phyloP scores from a whole-genome alignment of 1,140 invertebrate species.

The Anastatus disparis region DNA sequence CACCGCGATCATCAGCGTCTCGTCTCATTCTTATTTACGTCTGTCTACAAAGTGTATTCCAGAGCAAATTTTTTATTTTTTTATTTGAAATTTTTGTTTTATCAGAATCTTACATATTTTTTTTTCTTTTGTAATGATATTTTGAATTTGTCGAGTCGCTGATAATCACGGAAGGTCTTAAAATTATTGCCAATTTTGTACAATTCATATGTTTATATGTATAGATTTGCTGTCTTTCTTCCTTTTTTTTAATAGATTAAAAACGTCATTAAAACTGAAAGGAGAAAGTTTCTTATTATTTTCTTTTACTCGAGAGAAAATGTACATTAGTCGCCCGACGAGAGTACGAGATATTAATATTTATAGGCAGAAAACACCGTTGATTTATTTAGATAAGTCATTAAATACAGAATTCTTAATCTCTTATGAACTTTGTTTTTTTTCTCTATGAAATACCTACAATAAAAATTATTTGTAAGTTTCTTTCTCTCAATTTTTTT shows the following conservation, averaged over 20 bases:
- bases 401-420: conserved; percentile 62
- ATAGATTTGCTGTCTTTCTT: conserved; percentile 29
- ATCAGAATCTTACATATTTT: no score
- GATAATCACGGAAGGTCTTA: conserved; percentile 57
- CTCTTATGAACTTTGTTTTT: conserved; percentile 52
- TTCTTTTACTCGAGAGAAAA: conserved; percentile 44
- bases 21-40: neutral
- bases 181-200: conserved; percentile 66
- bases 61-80: no score
- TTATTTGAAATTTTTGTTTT: neutral
- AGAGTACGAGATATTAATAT: conserved; percentile 57
- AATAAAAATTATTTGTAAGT: conserved; percentile 65
- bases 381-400: conserved; percentile 61
- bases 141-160: conserved; percentile 41
- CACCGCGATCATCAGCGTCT: conserved; percentile 14
- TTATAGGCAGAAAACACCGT: conserved; percentile 66
- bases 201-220: conserved; percentile 53
- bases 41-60: neutral
- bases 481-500: conserved; percentile 18
- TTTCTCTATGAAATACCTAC: conserved; percentile 65
- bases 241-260: conserved; percentile 20
- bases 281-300: conserved; percentile 37
- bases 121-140: neutral
- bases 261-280: conserved; percentile 42
- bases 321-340: conserved; percentile 44